Percentiles rank a stretch among this genome's conserved stretches.
These are phyloP conservation scores for Lineus longissimus DNA, from an alignment of 1,140 invertebrate species.

Conservation along the genomic window DNA sequence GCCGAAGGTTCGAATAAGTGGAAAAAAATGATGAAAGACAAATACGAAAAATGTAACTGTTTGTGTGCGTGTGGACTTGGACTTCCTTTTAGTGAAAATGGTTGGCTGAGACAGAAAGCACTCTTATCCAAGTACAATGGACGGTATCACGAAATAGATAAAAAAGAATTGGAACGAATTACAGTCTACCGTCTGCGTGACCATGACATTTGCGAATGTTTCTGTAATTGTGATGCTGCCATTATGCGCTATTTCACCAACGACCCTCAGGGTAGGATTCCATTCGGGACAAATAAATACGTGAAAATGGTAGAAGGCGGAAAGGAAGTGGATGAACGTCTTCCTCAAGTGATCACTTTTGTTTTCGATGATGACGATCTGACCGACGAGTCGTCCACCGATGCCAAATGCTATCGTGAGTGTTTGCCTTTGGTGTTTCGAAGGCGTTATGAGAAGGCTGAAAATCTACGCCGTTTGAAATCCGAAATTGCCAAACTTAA, in stretches of 20 bases:
- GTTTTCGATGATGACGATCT: conserved; percentile 3
- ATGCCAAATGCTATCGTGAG: conserved; percentile 3
- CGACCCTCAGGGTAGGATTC: neutral
- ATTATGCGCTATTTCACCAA: neutral
- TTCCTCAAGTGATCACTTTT: neutral
- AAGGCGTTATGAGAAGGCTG: neutral
- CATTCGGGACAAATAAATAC: neutral
- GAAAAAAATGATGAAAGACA: neutral
- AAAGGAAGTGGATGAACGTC: neutral
- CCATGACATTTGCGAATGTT: conserved; percentile 6
- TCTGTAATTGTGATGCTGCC: conserved; percentile 3
- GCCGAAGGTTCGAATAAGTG: neutral
- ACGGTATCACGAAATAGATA: neutral
- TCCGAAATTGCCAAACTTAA: neutral
- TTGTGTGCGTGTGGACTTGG: conserved; percentile 4
- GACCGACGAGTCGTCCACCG: neutral
- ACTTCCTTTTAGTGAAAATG: conserved; percentile 3
- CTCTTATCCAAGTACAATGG: neutral
- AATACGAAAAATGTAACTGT: conserved; percentile 8
- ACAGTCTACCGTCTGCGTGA: neutral
- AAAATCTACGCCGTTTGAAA: neutral
- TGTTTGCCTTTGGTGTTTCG: conserved; percentile 1
- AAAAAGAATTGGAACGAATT: neutral
- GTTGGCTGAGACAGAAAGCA: neutral
- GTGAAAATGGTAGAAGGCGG: neutral